Evolutionary conservation across 37 sponge, comb jelly and placozoan genomes (phyloP), one percentile per base, ranked within the genome.

Genomic region (Chondrilla cf. caribensis): DNA sequence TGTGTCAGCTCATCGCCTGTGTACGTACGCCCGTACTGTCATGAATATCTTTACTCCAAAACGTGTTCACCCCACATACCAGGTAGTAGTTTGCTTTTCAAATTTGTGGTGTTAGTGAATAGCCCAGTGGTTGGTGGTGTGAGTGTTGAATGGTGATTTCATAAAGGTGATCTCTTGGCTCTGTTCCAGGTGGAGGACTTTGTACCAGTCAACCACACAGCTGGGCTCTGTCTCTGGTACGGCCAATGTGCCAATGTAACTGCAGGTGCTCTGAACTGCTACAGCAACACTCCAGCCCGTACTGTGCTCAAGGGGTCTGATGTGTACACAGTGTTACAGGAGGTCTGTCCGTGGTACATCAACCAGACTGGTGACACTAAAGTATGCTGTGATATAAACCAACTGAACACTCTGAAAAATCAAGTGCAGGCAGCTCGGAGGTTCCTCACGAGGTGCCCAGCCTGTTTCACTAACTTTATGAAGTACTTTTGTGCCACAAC

Each of bases 381-480:
- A 3, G 86, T 86, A 0, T 96, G 97, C 86, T 96, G 97, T 80
- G 89, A 87, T 38, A 1, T 38, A 2, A 64, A 64, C 32, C 82
- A 82, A 82, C 55, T 94, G 11, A 7, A 75, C 14, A 70, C 82
- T 37, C 84, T 96, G 11, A 42, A 86, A 21, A 58, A 35, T 0
- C 79, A 87, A 22, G 58, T 94, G 17, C 37, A 39, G n/a, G 7
- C 42, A 41, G 87, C 97, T 21, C 60, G 73, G 22, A 66, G 75
- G 41, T 81, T 98, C 58, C 76, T 96, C 25, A 35, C 62, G 29
- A 81, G 95, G 2, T 98, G 99, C 80, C 96, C 95, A 0, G 79
- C 93, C 17, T 98, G 96, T 81, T 73, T 84, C 70, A 67, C 80
- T 19, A 93, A 98, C 79, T 94, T 98, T 79, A 59, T 91, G 57